Conservation (phyloP, 2,797 vertebrate genomes). For the Peromyscus nudipes region DNA sequence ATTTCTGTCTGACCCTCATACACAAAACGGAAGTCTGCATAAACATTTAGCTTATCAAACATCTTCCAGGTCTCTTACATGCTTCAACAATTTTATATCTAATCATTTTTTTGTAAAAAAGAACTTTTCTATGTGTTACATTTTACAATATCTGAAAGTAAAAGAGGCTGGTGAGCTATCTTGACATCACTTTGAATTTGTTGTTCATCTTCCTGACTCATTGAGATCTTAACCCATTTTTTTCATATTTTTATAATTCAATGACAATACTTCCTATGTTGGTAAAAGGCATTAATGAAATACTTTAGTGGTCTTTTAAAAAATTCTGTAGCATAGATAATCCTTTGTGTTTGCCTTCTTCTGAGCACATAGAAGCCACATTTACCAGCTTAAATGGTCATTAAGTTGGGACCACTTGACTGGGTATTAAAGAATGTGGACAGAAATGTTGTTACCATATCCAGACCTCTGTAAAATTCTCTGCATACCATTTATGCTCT, state of each 20-base stretch:
- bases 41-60: slow-evolving; percentile 47
- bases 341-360: not conserved
- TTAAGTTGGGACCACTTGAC: not conserved
- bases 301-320: not conserved
- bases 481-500: not conserved
- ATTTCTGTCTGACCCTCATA: slow-evolving; percentile 84
- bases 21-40: slow-evolving; percentile 70
- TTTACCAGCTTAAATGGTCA: not conserved
- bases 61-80: not conserved
- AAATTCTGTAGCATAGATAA: not conserved
- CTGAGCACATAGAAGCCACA: not conserved
- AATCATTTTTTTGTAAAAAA: not conserved
- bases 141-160: slow-evolving; percentile 17
- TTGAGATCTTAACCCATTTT: not conserved
- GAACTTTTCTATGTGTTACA: slow-evolving; percentile 2
- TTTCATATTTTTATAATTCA: not conserved
- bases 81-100: slow-evolving; percentile 32
- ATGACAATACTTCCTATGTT: not conserved
- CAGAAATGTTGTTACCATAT: not conserved
- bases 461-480: not conserved
- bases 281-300: not conserved
- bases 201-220: not conserved
- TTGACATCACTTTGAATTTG: not conserved
- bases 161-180: not conserved
- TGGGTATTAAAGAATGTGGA: not conserved